Base-by-base conservation (phyloP, 2,797 vertebrate species). In the Phoeniculus purpureus region DNA sequence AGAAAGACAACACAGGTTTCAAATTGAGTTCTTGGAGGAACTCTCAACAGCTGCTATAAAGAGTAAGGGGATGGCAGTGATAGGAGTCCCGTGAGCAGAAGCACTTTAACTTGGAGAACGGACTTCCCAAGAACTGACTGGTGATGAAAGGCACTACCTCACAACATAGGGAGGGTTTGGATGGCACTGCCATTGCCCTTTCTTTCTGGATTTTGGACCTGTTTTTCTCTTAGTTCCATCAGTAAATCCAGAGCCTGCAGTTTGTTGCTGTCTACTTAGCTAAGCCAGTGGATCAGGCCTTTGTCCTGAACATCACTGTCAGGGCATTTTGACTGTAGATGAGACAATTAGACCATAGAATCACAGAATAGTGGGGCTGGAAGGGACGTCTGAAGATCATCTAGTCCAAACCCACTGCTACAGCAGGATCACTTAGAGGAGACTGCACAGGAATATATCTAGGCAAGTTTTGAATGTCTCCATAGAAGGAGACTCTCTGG, bases 11-110 rank as follows among this genome's bases (percentile, higher is more conserved):
- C 45, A 64, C 8, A 78, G 37, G 26, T 29, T 87, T 89, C 45
- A 89, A 89, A 93, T 17, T 59, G 48, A 70, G 78, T 92, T 91
- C 45, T 79, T 87, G 70, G 59, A 81, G 77, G 74, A 93, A 59
- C 62, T 75, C 62, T 5, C 31, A 83, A 55, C 1, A 3, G 82
- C 45, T 87, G 80, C 66, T 47, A 32, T 20, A 85, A 73, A 91
- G 60, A 85, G 34, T 43, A 56, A 68, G 66, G 62, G 91, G 62
- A 87, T 1, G 1, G 29, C 32, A 91, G 5, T 25, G 55, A 75
- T 34, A 78, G 0, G 4, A 54, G 16, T 40, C 65, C 48, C 77
- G 23, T 1, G 21, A 91, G 56, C 32, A 81, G 58, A 92, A 75
- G 48, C 34, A 13, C 67, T 91, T 87, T 18, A 91, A 75, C 32